phyloP scores from a whole-genome alignment of 2,888 invertebrate genomes.

The Eupeodes latifasciatus region DNA sequence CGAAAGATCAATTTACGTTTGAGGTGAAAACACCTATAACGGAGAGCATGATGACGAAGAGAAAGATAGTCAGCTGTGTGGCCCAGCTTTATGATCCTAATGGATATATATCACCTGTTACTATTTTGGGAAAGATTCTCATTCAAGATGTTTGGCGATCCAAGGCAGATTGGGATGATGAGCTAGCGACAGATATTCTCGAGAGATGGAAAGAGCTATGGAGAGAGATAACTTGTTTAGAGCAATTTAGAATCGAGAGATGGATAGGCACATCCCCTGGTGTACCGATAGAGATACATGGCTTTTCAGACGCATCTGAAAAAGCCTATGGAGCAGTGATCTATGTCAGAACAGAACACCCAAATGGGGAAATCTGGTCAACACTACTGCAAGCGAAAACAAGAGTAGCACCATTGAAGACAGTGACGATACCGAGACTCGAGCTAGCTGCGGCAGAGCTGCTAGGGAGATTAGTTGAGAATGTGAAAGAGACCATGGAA shows the following conservation, averaged over 20 bases:
- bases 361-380: no score
- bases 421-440: no score
- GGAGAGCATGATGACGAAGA: not conserved
- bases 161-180: not conserved
- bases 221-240: not conserved
- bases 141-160: not conserved
- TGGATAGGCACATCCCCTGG: not conserved
- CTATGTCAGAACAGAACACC: no score
- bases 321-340: no score
- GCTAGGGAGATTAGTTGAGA: no score
- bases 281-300: no score
- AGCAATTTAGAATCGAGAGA: not conserved
- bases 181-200: not conserved
- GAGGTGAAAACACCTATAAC: not conserved
- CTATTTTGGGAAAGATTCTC: not conserved
- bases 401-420: no score
- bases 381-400: no score
- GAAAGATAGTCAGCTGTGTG: not conserved
- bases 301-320: no score
- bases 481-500: no score
- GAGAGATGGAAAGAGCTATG: not conserved
- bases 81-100: not conserved
- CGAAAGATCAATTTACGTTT: not conserved
- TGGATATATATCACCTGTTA: not conserved
- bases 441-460: no score